Evolutionary conservation across 2,797 vertebrate species (phyloP).

Genomic region (Jordanella pulchra): DNA sequence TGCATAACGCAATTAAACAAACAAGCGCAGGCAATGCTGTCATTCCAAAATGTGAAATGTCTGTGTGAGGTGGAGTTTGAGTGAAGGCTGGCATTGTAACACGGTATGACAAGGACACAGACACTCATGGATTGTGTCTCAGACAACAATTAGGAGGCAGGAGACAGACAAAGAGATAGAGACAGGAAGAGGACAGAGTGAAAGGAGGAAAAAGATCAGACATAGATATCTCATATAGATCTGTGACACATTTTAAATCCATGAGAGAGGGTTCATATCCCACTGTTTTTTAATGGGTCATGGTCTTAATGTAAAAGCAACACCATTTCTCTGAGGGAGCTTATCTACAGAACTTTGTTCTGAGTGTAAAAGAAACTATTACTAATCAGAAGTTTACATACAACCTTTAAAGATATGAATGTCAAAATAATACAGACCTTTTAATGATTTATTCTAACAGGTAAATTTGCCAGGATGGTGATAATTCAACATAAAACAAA

Average conservation of each 20-base stretch:
- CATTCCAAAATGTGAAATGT: slow-evolving; percentile 79
- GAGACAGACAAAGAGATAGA: slow-evolving; percentile 47
- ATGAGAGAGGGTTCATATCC: slow-evolving; percentile 72
- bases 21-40: slow-evolving; percentile 79
- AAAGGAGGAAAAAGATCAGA: slow-evolving; percentile 44
- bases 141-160: slow-evolving; percentile 70
- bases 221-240: slow-evolving; percentile 63
- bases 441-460: neutral
- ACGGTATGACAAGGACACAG: slow-evolving; percentile 65
- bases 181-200: slow-evolving; percentile 55
- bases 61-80: slow-evolving; percentile 75
- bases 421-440: neutral
- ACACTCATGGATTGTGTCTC: slow-evolving; percentile 80
- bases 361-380: slow-evolving; percentile 9
- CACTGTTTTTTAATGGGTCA: slow-evolving; percentile 62
- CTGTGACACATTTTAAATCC: slow-evolving; percentile 73
- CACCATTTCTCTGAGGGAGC: slow-evolving; percentile 68
- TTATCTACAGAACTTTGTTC: slow-evolving; percentile 54
- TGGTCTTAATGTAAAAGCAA: slow-evolving; percentile 71
- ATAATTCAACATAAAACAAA: neutral
- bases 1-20: slow-evolving; percentile 51
- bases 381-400: neutral
- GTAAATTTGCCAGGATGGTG: neutral
- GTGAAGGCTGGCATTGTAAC: slow-evolving; percentile 60
- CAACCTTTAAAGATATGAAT: neutral